Evolutionary conservation across 2,113 vertebrate species (phyloP), one percentile per base, ranked within the genome.

Genomic region (Oceanodroma tethys): DNA sequence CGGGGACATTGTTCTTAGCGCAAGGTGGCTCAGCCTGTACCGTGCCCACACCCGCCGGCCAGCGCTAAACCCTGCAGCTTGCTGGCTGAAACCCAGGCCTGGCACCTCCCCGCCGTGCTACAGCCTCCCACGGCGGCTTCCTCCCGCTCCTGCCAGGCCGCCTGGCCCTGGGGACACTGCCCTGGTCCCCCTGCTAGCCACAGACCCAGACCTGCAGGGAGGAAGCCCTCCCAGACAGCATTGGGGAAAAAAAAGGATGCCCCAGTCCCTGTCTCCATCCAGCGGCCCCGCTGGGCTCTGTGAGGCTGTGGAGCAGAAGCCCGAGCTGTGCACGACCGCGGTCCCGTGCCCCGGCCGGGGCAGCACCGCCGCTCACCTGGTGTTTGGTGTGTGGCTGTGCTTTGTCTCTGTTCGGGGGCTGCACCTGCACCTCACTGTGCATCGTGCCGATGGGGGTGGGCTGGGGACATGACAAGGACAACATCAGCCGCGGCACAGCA

Each of bases 381-480:
- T 99, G 99, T 98, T 99, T 99, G 98, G 98, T 98, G 98, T 99
- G 99, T 93, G 98, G 98, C 98, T 99, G 99, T 98, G 98, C 98
- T 98, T 99, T 99, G 96, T 99, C 99, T 97, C 99, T 98, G 96
- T 97, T 98, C 90, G 98, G 99, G 73, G 99, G 98, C 97, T 98
- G 99, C 91, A 98, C 92, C 56, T 99, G 98, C 71, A 99, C 98
- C 93, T 99, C 99, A 26, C 98, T 98, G 94, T 99, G 99, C 96
- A 99, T 99, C 25, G 99, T 99, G 97, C 99, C 99, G 43, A 99
- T 99, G 10, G 99, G 99, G 56, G 99, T 99, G 71, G 99, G 99
- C 99, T 99, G 97, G 11, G 52, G 58, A 73, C 60, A 14, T 8
- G 6, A 91, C 43, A 70, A 81, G 66, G 52, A 91, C 59, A 79